Evolutionary conservation across 2,797 vertebrate species (phyloP).

Genomic region (Coendou prehensilis): DNA sequence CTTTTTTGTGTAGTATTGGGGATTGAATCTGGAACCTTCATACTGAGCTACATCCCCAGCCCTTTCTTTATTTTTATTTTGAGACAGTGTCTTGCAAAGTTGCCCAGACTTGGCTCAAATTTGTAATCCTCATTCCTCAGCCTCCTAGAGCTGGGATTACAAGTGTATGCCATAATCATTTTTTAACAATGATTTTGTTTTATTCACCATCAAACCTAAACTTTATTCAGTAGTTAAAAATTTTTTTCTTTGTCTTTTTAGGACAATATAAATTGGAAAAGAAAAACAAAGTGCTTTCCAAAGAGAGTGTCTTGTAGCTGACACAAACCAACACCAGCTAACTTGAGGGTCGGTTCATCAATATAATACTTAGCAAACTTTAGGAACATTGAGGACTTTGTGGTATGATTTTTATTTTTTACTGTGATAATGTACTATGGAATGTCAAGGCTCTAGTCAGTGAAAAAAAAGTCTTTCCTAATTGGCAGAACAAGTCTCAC

Average conservation of each 20-base stretch:
- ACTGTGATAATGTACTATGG: neutral
- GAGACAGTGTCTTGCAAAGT: neutral
- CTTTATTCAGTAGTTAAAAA: neutral
- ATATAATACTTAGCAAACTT: neutral
- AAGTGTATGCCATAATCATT: neutral
- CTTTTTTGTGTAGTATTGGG: neutral
- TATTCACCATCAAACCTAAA: neutral
- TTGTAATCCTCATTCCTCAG: neutral
- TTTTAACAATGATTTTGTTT: neutral
- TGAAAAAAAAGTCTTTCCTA: slow-evolving; percentile 9
- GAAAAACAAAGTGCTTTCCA: neutral
- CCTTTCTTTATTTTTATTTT: neutral
- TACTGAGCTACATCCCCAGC: neutral
- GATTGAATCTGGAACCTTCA: neutral
- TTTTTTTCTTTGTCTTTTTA: neutral
- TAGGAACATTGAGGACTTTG: neutral
- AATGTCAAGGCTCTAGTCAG: slow-evolving; percentile 53
- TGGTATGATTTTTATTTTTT: neutral
- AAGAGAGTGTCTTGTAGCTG: neutral
- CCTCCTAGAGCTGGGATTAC: neutral
- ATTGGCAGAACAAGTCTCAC: slow-evolving; percentile 15
- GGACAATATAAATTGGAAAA: neutral
- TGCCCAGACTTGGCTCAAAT: too few relatives aligned
- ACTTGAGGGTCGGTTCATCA: neutral
- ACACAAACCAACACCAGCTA: neutral